Evolutionary conservation across 2,797 vertebrate genomes (phyloP), one percentile per base, ranked within the genome.

Genomic region (Rallus crepitans): DNA sequence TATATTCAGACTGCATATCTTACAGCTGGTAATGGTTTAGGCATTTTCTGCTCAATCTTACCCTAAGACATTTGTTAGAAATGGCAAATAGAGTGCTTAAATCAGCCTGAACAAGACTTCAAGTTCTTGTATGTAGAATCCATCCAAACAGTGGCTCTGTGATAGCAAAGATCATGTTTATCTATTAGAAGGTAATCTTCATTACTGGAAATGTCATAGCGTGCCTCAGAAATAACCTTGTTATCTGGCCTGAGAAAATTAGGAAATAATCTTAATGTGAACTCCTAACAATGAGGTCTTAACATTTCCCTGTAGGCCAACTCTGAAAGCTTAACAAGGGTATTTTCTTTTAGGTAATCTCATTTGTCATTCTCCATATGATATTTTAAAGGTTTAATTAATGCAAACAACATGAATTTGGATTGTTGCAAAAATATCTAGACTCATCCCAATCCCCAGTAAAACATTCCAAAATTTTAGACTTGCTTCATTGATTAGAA

Each of bases 201-300:
- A 15, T 88, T 93, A 61, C 27, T 55, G 65, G 57, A 86, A 89
- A 87, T 90, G 70, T 76, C 59, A 82, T 24, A 50, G 23, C 68
- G 57, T 80, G 40, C 25, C 83, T 28, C 33, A 63, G 66, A 64
- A 61, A 21, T 75, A 78, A 75, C 15, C 18, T 89, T 61, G 27
- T 47, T 96, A 72, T 82, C 55, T 37, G 27, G 25, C n/a, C n/a
- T 72, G 47, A 93, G 47, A 92, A 95, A 90, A 77, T 76, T 12
- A 79, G 59, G 53, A 76, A 76, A 65, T 55, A 30, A 35, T 48
- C 45, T 71, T 59, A 69, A 56, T 35, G 30, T 8, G 2, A 78
- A 42, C 37, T 65, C 66, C 20, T 81, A 69, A 39, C 33, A 55
- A 75, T n/a, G 19, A 71, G n/a, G 53, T 64, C 42, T 82, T 65